These are phyloP conservation scores for Rhegmatorhina hoffmannsi DNA, from an alignment of 2,113 vertebrate genomes.

Conservation along the genomic window DNA sequence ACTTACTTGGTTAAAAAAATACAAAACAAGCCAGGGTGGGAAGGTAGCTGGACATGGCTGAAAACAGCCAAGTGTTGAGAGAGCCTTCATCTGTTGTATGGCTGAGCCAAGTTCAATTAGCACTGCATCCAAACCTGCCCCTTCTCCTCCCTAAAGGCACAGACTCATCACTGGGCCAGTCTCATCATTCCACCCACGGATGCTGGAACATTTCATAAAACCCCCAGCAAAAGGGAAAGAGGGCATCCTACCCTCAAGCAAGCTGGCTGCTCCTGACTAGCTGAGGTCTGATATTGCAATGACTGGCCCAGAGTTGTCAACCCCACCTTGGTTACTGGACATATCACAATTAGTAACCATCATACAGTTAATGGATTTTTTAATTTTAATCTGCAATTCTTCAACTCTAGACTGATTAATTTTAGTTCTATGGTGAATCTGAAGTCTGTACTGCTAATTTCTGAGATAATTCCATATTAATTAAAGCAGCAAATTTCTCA, in stretches of 20 bases:
- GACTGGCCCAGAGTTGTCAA: neutral
- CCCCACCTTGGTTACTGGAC: neutral
- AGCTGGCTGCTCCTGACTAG: neutral
- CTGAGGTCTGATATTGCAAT: neutral
- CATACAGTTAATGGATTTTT: neutral
- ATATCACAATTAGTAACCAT: neutral
- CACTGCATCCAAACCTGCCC: neutral
- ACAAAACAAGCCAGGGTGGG: neutral
- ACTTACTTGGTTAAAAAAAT: neutral
- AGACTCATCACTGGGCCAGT: accelerated
- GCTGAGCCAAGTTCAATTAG: neutral
- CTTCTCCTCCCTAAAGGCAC: neutral
- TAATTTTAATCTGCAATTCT: neutral
- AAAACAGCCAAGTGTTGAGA: neutral
- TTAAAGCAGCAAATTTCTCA: conserved; percentile 32
- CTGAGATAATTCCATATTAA: conserved; percentile 24
- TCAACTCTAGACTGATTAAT: neutral
- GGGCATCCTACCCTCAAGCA: neutral
- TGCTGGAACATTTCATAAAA: neutral
- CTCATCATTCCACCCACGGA: neutral
- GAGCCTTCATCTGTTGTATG: neutral
- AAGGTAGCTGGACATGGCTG: neutral
- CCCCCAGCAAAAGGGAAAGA: neutral
- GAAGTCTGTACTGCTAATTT: conserved; percentile 6
- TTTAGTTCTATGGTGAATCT: neutral